Conservation (phyloP, 53 echinoderm and acorn worm species). For the Luidia sarsii region DNA sequence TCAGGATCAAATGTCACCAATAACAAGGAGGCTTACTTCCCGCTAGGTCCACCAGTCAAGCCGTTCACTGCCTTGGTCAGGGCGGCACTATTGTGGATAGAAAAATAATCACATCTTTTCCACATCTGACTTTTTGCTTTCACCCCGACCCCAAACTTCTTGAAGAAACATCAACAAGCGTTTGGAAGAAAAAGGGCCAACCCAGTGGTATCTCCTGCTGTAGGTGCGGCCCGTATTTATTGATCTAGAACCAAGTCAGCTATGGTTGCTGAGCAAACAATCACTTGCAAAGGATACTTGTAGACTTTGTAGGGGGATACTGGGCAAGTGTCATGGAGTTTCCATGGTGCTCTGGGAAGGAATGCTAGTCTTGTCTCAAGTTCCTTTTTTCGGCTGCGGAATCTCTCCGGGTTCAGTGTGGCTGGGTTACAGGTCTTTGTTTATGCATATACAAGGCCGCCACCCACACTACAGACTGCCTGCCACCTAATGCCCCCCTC, state of each 20-base stretch:
- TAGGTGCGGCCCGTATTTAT: slow-evolving; percentile 50
- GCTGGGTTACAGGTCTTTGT: slow-evolving; percentile 28
- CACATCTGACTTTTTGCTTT: slow-evolving; percentile 10
- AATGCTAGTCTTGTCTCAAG: slow-evolving; percentile 11
- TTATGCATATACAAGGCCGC: slow-evolving; percentile 29
- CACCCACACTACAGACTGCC: slow-evolving; percentile 15
- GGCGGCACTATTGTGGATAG: slow-evolving; percentile 28
- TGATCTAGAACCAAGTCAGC: slow-evolving; percentile 32
- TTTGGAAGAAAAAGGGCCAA: not conserved
- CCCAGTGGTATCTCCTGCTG: not conserved
- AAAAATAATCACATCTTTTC: slow-evolving; percentile 44
- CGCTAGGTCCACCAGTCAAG: not conserved
- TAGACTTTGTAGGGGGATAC: slow-evolving; percentile 25
- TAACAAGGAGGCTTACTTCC: slow-evolving; percentile 16
- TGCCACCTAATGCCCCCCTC: not conserved
- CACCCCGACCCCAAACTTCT: not conserved
- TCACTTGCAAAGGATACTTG: slow-evolving; percentile 38
- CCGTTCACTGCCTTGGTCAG: not conserved
- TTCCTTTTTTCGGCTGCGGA: not conserved
- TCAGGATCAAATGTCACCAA: slow-evolving; percentile 29
- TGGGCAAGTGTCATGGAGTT: slow-evolving; percentile 4
- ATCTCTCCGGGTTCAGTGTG: not conserved
- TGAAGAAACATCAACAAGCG: slow-evolving; percentile 4
- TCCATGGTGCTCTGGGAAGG: slow-evolving; percentile 28
- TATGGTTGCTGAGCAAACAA: slow-evolving; percentile 48